Evolutionary conservation across 2,797 vertebrate genomes (phyloP).

Genomic region (Crenichthys baileyi): DNA sequence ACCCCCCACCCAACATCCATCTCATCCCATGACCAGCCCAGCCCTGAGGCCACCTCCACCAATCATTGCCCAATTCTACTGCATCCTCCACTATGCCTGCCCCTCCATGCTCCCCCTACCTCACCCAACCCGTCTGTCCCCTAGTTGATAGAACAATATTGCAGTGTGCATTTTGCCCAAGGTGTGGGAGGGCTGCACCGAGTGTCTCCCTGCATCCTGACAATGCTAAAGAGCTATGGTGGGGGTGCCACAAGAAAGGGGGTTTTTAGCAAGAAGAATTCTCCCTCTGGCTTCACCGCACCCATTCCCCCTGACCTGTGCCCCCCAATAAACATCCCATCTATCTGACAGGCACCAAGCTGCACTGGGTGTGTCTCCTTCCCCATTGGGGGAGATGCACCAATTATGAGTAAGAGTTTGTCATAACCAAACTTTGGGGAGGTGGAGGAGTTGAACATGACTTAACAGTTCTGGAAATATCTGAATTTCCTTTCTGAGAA

Average conservation of each 20-base stretch:
- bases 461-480: constrained; percentile 16
- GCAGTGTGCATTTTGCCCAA: constrained; percentile 84
- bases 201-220: constrained; percentile 78
- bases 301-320: constrained; percentile 67
- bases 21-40: constrained; percentile 71
- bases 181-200: constrained; percentile 83
- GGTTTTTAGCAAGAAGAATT: constrained; percentile 72
- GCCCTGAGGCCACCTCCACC: constrained; percentile 69
- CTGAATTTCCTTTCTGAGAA: constrained; percentile 8
- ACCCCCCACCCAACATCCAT: constrained; percentile 47
- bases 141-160: constrained; percentile 83
- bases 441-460: constrained; percentile 16
- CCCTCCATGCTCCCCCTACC: constrained; percentile 10
- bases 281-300: constrained; percentile 69
- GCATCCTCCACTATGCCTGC: constrained; percentile 39
- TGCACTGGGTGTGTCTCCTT: constrained; percentile 49
- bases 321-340: constrained; percentile 75
- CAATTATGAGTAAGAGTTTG: constrained; percentile 23
- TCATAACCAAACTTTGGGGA: constrained; percentile 29
- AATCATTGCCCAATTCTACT: constrained; percentile 48
- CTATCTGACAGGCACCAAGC: constrained; percentile 64
- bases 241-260: constrained; percentile 47
- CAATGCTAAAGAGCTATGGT: constrained; percentile 75
- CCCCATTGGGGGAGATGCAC: constrained; percentile 41
- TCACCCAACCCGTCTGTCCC: constrained; percentile 66